A percentile compares a stretch with the other conserved stretches of the same genome.
Evolutionary conservation across 1,140 invertebrate genomes (phyloP).

Genomic region (Asbolus verrucosus): DNA sequence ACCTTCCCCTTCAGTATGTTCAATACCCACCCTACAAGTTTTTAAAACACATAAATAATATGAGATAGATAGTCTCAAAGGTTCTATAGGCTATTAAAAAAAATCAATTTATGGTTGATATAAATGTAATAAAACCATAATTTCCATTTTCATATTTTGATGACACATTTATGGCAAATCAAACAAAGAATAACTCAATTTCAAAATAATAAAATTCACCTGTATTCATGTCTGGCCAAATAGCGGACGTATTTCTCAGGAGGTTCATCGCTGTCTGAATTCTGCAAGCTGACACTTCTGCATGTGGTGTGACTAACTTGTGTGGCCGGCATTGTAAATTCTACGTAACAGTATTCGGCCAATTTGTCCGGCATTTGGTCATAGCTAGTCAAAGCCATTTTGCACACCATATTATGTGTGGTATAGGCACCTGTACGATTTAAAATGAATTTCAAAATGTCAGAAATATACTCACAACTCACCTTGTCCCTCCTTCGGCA

Average conservation of each 20-base stretch:
- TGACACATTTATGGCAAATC: no score
- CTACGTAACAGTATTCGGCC: conserved; percentile 88
- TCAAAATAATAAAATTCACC: conserved; percentile 74
- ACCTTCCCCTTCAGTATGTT: conserved; percentile 82
- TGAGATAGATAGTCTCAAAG: no score
- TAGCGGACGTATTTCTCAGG: conserved; percentile 99
- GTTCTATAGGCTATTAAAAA: no score
- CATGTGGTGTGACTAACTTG: conserved; percentile 97
- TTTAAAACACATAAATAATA: conserved; percentile 16
- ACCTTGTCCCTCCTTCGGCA: conserved; percentile 98
- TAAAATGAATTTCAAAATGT: conserved; percentile 12
- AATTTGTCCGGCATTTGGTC: conserved; percentile 96
- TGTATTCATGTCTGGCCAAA: conserved; percentile 96
- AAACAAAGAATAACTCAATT: background rate
- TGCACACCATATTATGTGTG: conserved; percentile 92
- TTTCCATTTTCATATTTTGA: no score
- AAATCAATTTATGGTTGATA: no score
- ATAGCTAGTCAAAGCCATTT: conserved; percentile 94
- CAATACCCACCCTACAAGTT: conserved; percentile 80
- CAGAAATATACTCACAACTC: conserved; percentile 47
- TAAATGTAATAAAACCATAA: no score
- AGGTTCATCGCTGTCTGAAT: conserved; percentile 90
- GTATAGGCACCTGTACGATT: conserved; percentile 91
- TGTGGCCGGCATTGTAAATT: conserved; percentile 99
- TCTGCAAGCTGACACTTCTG: conserved; percentile 92